Base-by-base conservation (phyloP, 92 coral and sea anemone species). In the Chrysogorgia sp. region DNA sequence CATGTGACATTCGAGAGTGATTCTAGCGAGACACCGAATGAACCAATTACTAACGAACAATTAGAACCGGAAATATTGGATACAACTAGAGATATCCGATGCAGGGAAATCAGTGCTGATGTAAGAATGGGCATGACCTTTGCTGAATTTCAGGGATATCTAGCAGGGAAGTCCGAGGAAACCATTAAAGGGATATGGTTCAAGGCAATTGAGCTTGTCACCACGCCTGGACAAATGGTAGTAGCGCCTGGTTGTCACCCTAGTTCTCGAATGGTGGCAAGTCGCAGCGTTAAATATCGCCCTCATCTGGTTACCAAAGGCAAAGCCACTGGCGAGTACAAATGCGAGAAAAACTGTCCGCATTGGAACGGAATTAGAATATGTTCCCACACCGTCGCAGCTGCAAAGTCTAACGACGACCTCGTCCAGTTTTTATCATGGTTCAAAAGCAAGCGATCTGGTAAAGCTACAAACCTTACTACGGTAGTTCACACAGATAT, bases 181-280 rank as follows among this genome's bases (percentile, higher is more conserved):
- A 85, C 88, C 17, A 43, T 71, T 34, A 63, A 63, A 74, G 80
- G 79, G 29, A 80, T 80, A 14, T 85, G 76, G 37, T 35, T 34
- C 29, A 79, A 85, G 64, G 85, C 81, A 10, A 37, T 25, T 19
- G 81, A 72, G 37, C 67, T 85, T 64, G 68, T 80, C 26, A 26
- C 33, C 14, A 63, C 35, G 43, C 75, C 78, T 25, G 65, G 55
- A 49, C 64, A 79, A 47, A 80, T 85, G 25, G 35, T 59, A 31
- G 68, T 21, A 33, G 89, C 89, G 33, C 89, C 89, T 15, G 89
- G 85, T 5, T 84, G 83, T 34, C 69, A 35, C 23, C 49, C 82
- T 22, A 34, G 29, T 3, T 22, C 72, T 1, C 19, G 83, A 69
- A 84, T 84, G 87, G 87, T 84, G 0, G 83, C 53, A 35, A 84